phyloP scores from a whole-genome alignment of 2,888 invertebrate genomes.

The Tiliacea aurago region DNA sequence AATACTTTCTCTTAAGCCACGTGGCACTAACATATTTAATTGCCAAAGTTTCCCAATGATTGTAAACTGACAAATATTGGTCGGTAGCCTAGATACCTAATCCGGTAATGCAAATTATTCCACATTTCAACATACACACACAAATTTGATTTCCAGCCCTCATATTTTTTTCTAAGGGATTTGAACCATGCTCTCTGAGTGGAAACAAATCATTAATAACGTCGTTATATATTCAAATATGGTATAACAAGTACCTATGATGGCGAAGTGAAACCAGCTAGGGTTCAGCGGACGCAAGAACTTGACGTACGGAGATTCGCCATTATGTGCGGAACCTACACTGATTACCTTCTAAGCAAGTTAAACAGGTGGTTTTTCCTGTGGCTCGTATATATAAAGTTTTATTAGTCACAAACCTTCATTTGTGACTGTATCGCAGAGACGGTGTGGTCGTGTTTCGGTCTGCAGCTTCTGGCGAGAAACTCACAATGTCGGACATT shows the following conservation, averaged over 20 bases:
- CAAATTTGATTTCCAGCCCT: slow-evolving; percentile 5
- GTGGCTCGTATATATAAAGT: slow-evolving; percentile 30
- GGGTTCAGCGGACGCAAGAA: neutral
- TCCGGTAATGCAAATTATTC: neutral
- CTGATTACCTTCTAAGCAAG: slow-evolving; percentile 17
- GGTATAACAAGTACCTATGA: neutral
- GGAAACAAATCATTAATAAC: neutral
- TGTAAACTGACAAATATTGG: neutral
- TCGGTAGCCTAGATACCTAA: neutral
- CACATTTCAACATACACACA: neutral
- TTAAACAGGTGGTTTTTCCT: slow-evolving; percentile 45
- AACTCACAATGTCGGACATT: slow-evolving; percentile 35
- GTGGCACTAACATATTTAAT: neutral
- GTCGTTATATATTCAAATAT: neutral
- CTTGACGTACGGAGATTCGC: neutral
- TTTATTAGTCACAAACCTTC: slow-evolving; percentile 26
- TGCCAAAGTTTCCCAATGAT: too few relatives aligned
- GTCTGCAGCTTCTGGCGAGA: slow-evolving; percentile 8
- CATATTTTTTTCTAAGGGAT: neutral
- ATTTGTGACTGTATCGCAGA: slow-evolving; percentile 43
- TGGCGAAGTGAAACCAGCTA: neutral
- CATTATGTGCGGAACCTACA: slow-evolving; percentile 33
- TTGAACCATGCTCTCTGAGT: neutral
- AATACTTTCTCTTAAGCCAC: neutral
- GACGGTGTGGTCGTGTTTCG: slow-evolving; percentile 32